Conservation (phyloP, 2,113 vertebrate species). For the Melanerpes formicivorus region DNA sequence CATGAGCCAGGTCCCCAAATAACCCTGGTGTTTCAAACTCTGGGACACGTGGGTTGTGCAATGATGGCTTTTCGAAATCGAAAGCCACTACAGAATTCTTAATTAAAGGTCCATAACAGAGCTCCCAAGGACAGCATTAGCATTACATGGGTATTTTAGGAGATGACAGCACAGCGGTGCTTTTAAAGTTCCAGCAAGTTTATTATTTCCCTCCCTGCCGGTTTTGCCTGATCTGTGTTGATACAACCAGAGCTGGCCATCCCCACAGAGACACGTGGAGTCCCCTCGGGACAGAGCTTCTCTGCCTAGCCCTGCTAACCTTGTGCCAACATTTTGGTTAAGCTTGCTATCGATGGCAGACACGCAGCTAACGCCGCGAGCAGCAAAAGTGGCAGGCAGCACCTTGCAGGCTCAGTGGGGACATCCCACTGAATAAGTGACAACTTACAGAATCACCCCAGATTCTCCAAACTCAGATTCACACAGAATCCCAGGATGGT, state of each 20-base stretch:
- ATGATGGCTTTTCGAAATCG: background rate
- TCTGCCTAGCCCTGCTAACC: background rate
- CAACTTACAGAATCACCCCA: background rate
- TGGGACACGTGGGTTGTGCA: background rate
- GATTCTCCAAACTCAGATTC: background rate
- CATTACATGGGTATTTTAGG: conserved; percentile 18
- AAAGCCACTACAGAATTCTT: conserved; percentile 25
- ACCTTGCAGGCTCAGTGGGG: background rate
- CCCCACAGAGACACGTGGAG: background rate
- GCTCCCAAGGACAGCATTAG: background rate
- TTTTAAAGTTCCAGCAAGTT: background rate
- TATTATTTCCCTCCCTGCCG: background rate
- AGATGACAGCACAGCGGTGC: background rate
- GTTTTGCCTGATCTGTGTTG: background rate
- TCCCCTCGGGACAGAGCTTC: background rate
- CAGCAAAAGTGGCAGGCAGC: background rate
- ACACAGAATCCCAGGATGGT: too few relatives aligned
- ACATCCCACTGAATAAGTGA: background rate
- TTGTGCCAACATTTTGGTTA: background rate
- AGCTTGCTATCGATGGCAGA: background rate
- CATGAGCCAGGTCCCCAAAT: conserved; percentile 25
- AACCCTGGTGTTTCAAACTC: conserved; percentile 26
- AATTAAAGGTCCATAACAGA: conserved; percentile 40
- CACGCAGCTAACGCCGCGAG: background rate
- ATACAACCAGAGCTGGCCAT: background rate